Conservation (phyloP, 2,888 invertebrate genomes). For the Eumerus sabulonum region DNA sequence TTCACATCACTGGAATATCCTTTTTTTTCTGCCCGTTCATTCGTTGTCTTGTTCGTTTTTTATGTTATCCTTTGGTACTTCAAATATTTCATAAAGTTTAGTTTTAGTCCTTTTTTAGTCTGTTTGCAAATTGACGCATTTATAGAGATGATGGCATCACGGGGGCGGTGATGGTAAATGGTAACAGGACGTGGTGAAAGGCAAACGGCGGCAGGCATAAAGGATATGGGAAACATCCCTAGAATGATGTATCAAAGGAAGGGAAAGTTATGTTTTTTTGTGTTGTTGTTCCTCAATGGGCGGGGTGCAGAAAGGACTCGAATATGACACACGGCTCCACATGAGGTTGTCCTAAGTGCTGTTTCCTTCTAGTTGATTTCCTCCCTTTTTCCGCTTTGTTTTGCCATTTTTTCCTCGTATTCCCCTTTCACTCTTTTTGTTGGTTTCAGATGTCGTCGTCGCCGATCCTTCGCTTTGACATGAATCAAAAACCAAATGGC, state of each 20-base stretch:
- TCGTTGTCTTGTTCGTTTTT: slow-evolving; percentile 29
- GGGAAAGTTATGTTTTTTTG: slow-evolving; percentile 9
- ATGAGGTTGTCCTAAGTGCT: slow-evolving; percentile 1
- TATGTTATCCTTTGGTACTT: slow-evolving; percentile 58
- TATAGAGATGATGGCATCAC: slow-evolving; percentile 30
- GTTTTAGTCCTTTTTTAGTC: slow-evolving; percentile 54
- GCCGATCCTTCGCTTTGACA: slow-evolving; percentile 38
- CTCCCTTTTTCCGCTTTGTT: too few species aligned
- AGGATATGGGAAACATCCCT: not conserved
- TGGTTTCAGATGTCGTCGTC: slow-evolving; percentile 19
- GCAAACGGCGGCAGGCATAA: not conserved
- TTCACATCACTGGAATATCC: slow-evolving; percentile 61
- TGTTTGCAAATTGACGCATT: slow-evolving; percentile 55
- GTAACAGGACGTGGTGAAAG: not conserved
- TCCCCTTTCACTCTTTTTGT: not conserved
- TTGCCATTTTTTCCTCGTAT: too few species aligned
- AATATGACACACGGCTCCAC: slow-evolving; percentile 11
- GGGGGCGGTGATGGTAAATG: slow-evolving; percentile 1
- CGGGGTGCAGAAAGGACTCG: not conserved
- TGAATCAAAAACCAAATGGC: slow-evolving; percentile 63
- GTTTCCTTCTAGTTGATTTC: too few species aligned
- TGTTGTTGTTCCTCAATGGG: slow-evolving; percentile 4
- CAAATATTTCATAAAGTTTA: slow-evolving; percentile 66
- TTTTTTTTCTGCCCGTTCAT: slow-evolving; percentile 21
- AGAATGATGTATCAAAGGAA: slow-evolving; percentile 7